Conservation (phyloP, 2,113 vertebrate genomes). For the Eclectus roratus region DNA sequence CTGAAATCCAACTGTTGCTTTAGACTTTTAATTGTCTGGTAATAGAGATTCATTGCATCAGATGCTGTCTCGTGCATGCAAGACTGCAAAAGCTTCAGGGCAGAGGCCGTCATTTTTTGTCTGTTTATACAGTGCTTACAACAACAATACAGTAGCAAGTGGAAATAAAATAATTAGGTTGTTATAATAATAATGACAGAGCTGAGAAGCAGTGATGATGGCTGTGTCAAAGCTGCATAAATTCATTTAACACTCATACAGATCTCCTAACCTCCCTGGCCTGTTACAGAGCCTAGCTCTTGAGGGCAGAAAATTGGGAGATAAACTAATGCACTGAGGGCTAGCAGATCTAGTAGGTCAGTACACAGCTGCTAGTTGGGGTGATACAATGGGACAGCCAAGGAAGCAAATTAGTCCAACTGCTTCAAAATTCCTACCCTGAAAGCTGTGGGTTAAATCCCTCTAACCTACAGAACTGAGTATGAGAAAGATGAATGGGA, state of each 20-base stretch:
- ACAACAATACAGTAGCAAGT: background rate
- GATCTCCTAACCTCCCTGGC: background rate
- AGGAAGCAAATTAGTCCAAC: background rate
- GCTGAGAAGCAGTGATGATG: background rate
- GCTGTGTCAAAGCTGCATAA: background rate
- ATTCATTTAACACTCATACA: background rate
- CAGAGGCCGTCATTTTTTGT: background rate
- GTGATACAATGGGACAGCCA: background rate
- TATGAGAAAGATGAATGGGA: background rate
- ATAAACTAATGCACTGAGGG: background rate
- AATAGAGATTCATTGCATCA: background rate
- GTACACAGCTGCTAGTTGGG: background rate
- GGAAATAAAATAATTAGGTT: slow-evolving; percentile 36
- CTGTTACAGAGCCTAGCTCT: background rate
- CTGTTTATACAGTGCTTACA: background rate
- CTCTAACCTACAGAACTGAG: background rate
- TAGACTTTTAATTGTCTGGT: background rate
- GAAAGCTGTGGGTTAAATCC: background rate
- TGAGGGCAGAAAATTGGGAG: background rate
- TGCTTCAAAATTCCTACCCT: background rate
- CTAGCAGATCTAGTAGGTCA: background rate
- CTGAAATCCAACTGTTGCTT: background rate
- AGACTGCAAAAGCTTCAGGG: background rate
- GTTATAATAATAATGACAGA: background rate
- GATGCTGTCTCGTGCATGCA: background rate